Evolutionary conservation across 2,888 invertebrate species (phyloP).

Genomic region (Teleiodes luculella): DNA sequence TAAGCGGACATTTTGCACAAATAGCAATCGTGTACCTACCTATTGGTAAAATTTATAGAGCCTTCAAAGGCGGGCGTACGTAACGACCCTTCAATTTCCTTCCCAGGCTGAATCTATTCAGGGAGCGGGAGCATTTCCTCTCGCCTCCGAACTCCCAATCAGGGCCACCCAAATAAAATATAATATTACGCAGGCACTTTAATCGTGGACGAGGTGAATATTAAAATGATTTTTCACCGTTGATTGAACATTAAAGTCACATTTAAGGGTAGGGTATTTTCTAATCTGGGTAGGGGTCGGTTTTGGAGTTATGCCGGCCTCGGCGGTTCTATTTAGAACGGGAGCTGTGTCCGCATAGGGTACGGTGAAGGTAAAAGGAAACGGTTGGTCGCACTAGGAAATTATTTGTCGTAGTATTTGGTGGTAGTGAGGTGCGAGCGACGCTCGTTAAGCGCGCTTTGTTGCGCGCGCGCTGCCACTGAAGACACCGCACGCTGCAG

Average conservation of each 20-base stretch:
- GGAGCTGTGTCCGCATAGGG: constrained; percentile 24
- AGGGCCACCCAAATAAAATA: constrained; percentile 53
- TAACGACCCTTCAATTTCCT: constrained; percentile 74
- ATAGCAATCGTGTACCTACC: constrained; percentile 52
- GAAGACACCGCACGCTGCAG: constrained; percentile 7
- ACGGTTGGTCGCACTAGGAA: constrained; percentile 35
- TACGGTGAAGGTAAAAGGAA: constrained; percentile 29
- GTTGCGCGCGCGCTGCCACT: constrained; percentile 24
- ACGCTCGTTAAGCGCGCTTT: constrained; percentile 45
- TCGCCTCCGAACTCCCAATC: constrained; percentile 56
- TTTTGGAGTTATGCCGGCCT: constrained; percentile 2
- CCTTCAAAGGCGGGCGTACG: constrained; percentile 51
- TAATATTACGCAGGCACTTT: constrained; percentile 40
- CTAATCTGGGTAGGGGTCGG: constrained; percentile 5
- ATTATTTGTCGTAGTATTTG: constrained; percentile 49
- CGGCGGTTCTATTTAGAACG: background rate
- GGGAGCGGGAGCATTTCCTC: constrained; percentile 62
- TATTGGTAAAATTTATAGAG: constrained; percentile 61
- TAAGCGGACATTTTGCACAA: constrained; percentile 37
- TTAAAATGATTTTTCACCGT: constrained; percentile 50
- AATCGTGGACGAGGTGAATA: constrained; percentile 60
- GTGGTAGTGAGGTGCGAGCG: constrained; percentile 14
- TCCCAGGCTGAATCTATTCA: constrained; percentile 67
- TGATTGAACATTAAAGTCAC: constrained; percentile 29
- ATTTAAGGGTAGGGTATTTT: constrained; percentile 7